Percentiles rank a stretch among this genome's conserved stretches.
These are phyloP conservation scores for Leptobrachium leishanense DNA, from an alignment of 2,113 vertebrate species.

Conservation along the genomic window DNA sequence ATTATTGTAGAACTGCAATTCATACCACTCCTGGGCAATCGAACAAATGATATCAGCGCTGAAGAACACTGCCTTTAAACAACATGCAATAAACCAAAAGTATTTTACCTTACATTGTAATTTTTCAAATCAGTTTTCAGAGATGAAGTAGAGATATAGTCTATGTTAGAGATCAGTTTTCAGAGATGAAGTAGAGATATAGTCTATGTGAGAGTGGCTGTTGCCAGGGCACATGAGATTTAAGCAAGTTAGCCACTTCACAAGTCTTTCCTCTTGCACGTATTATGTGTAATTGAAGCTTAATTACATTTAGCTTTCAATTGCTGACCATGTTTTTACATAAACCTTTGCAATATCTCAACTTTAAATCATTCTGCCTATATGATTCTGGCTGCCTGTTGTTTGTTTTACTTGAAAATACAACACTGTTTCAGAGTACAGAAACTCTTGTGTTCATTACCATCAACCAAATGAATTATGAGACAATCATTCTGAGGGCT, in stretches of 20 bases:
- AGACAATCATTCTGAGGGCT: conserved; percentile 46
- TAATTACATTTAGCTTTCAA: conserved; percentile 29
- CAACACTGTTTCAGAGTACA: conserved; percentile 33
- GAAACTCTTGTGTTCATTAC: conserved; percentile 44
- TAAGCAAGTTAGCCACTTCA: conserved; percentile 30
- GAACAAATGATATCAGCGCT: no score
- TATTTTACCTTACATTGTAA: no score
- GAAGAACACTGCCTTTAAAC: no score
- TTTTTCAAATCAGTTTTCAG: no score
- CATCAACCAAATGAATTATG: conserved; percentile 48
- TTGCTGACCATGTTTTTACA: conserved; percentile 28
- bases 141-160: no score
- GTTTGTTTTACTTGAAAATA: conserved; percentile 48
- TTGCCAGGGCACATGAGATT: conserved; percentile 1
- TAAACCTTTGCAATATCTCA: conserved; percentile 14
- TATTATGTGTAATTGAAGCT: conserved; percentile 21
- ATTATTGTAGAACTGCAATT: no score
- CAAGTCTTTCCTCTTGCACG: conserved; percentile 23
- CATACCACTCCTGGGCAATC: no score
- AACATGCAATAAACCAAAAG: no score
- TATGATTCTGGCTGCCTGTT: conserved; percentile 44
- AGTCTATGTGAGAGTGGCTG: not conserved
- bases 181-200: no score
- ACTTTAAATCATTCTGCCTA: conserved; percentile 28
- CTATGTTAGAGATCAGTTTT: no score